Conservation (phyloP, 2,113 vertebrate species). For the Corvus moneduloides region DNA sequence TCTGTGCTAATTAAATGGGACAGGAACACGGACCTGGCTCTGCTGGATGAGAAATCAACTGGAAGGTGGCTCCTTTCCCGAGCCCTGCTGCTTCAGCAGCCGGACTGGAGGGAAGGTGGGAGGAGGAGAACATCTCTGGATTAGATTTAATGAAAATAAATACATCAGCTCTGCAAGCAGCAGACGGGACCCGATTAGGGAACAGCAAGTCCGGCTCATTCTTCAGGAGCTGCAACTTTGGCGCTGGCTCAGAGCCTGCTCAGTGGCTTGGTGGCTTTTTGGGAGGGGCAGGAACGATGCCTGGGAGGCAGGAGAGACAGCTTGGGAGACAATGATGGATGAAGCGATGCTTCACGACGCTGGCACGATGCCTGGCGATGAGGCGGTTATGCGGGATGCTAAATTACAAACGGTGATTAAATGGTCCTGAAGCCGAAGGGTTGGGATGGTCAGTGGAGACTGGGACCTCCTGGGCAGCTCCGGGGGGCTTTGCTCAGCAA, state of each 20-base stretch:
- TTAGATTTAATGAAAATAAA: slow-evolving; percentile 59
- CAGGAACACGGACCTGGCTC: slow-evolving; percentile 29
- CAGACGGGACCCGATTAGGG: neutral
- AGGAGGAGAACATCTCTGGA: neutral
- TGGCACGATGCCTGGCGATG: neutral
- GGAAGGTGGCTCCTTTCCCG: slow-evolving; percentile 26
- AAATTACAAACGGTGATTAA: slow-evolving; percentile 14
- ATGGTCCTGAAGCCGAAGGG: neutral
- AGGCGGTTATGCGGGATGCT: neutral
- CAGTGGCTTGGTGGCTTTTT: neutral
- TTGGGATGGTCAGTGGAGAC: neutral
- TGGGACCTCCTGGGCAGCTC: neutral
- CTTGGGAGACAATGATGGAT: slow-evolving; percentile 31
- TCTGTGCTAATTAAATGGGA: slow-evolving; percentile 45
- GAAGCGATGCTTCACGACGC: neutral
- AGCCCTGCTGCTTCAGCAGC: slow-evolving; percentile 20
- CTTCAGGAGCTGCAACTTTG: neutral
- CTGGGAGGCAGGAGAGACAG: slow-evolving; percentile 36
- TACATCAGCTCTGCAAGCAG: neutral
- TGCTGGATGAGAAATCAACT: slow-evolving; percentile 41
- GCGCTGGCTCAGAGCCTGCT: neutral
- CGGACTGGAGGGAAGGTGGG: neutral
- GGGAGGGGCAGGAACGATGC: neutral
- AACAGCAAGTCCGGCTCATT: neutral
- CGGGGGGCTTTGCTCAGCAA: rapidly evolving